phyloP scores from a whole-genome alignment of 2,888 invertebrate species.

The Chloroclystis v-ata region DNA sequence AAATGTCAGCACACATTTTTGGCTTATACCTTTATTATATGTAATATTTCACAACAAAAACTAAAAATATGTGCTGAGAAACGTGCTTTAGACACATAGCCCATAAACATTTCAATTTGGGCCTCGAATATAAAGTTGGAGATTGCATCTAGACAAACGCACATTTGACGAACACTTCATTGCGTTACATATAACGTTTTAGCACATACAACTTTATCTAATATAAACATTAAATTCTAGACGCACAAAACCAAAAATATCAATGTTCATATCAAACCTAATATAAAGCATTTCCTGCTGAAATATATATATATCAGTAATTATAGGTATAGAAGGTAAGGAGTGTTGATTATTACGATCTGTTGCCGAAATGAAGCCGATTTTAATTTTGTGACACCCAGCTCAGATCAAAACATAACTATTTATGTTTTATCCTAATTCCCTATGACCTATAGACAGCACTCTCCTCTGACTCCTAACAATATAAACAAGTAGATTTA shows the following conservation, averaged over 20 bases:
- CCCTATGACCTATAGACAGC: slow-evolving; percentile 18
- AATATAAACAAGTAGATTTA: slow-evolving; percentile 6
- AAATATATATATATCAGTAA: slow-evolving; percentile 53
- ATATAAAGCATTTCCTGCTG: slow-evolving; percentile 60
- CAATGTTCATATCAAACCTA: slow-evolving; percentile 64
- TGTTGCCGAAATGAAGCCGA: slow-evolving; percentile 78
- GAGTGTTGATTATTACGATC: slow-evolving; percentile 68
- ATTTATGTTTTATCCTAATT: slow-evolving; percentile 15
- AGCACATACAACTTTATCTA: slow-evolving; percentile 70
- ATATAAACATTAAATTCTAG: slow-evolving; percentile 59
- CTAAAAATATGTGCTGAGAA: slow-evolving; percentile 53
- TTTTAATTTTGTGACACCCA: slow-evolving; percentile 67
- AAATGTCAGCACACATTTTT: slow-evolving; percentile 58
- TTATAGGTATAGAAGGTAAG: slow-evolving; percentile 42
- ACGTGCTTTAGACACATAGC: slow-evolving; percentile 64
- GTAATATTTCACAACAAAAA: slow-evolving; percentile 15
- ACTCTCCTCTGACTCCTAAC: slow-evolving; percentile 20
- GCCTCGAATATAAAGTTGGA: slow-evolving; percentile 51
- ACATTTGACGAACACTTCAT: slow-evolving; percentile 71
- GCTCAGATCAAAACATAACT: slow-evolving; percentile 60
- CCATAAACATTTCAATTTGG: slow-evolving; percentile 54
- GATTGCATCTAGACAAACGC: slow-evolving; percentile 69
- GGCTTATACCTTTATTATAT: slow-evolving; percentile 30
- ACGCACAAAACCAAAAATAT: slow-evolving; percentile 56
- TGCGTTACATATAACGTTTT: slow-evolving; percentile 78